Evolutionary conservation across 2,113 vertebrate genomes (phyloP), one percentile per base, ranked within the genome.

Genomic region (Pseudolaguvia tuberculata): DNA sequence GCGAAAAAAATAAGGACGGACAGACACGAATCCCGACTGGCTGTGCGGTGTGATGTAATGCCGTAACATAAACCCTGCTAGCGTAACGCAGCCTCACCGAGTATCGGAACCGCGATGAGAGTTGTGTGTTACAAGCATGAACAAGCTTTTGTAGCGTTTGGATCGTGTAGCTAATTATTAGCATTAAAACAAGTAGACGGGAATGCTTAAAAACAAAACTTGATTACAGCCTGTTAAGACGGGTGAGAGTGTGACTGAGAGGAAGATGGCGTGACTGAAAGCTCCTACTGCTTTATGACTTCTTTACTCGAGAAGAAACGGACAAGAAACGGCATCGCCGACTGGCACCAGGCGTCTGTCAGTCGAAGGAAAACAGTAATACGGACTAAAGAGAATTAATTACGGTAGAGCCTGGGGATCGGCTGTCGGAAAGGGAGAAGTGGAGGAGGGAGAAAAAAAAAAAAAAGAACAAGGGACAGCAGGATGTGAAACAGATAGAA

Each of bases 51-150:
- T 59, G 75, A 76, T 45, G 47, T 45, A 51, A 53, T 52, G 27
- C 23, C 7, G 47, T 45, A 55, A 71, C 50, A 7, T 62, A 23
- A 47, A n/a, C 29, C 25, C 18, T 21, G 14, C 12, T 42, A 70
- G 45, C 29, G 2, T 42, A 52, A 70, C 53, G 1, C 4, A 20
- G 25, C 31, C 12, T 45, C 35, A 13, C 15, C 25, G 53, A 68
- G 52, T 7, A 52, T 13, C 25, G 17, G 45, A 21, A 39, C 79
- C 71, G 56, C 48, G 4, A 21, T 29, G 70, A 39, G 78, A 14
- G 67, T 70, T 80, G 86, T 59, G 27, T 20, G 78, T 88, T 83
- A 83, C 81, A 62, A 66, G 55, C 3, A n/a, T 55, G 73, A 73
- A 83, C 61, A 45, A 17, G 75, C 12, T 77, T 70, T 83, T 65